phyloP scores from a whole-genome alignment of 2,888 invertebrate genomes.

The Alviniconcha strummeri region DNA sequence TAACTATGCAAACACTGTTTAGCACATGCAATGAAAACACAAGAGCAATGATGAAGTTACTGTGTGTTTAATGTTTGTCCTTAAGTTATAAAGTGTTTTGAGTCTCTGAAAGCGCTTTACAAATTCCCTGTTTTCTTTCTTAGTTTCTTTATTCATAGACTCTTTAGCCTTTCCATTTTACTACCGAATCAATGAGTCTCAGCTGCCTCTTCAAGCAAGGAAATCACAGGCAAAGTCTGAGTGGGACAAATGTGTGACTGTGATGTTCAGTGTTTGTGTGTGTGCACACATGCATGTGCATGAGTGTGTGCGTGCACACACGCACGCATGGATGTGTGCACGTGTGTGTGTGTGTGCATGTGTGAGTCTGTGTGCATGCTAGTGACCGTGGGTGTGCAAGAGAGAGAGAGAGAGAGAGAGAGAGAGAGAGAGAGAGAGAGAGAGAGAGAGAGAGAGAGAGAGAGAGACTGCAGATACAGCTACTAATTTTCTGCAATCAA shows the following conservation, averaged over 20 bases:
- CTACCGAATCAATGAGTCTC: background rate
- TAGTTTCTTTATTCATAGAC: background rate
- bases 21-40: background rate
- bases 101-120: no score
- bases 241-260: background rate
- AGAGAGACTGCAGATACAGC: background rate
- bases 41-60: background rate
- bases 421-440: no score
- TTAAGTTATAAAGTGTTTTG: no score
- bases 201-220: no score
- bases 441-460: no score
- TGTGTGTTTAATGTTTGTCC: no score
- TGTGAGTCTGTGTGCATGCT: background rate
- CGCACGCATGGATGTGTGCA: background rate
- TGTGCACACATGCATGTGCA: background rate
- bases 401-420: background rate
- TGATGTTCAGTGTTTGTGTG: background rate
- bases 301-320: background rate
- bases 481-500: background rate
- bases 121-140: background rate
- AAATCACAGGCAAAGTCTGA: background rate
- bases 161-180: background rate
- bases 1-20: background rate
- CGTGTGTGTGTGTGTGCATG: background rate
- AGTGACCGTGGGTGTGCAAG: background rate